Percentiles rank a stretch among this genome's conserved stretches.
Conservation (phyloP, 64 coral and sea anemone genomes). For the Astreopora myriophthalma region DNA sequence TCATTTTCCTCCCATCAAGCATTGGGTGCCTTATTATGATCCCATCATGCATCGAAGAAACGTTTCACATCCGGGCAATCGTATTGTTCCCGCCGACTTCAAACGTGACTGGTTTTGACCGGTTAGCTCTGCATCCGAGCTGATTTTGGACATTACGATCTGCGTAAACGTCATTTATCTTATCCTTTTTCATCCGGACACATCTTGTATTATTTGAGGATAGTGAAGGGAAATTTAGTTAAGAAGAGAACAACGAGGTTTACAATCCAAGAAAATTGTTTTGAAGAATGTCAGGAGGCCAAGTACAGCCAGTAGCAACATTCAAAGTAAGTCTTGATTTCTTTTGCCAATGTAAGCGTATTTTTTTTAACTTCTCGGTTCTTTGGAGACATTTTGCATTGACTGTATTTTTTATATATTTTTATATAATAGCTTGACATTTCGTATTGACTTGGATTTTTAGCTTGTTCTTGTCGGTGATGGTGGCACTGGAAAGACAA, state of each 20-base stretch:
- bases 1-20: too few relatives aligned
- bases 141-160: neutral
- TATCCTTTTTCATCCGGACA: neutral
- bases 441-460: neutral
- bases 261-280: neutral
- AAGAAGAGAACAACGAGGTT: neutral
- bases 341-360: neutral
- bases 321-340: conserved; percentile 66
- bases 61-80: neutral
- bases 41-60: neutral
- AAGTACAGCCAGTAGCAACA: conserved; percentile 68
- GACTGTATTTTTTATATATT: neutral
- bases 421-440: too few relatives aligned
- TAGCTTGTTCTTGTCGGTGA: conserved; percentile 98
- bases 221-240: neutral
- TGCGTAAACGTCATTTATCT: neutral
- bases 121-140: neutral
- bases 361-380: neutral
- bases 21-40: neutral
- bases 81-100: conserved; percentile 10
- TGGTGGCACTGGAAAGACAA: conserved; percentile 97
- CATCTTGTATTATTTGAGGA: neutral
- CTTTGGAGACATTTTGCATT: neutral
- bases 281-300: neutral
- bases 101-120: conserved; percentile 75